Conservation (phyloP, 2,113 vertebrate species). For the Acrocephalus arundinaceus region DNA sequence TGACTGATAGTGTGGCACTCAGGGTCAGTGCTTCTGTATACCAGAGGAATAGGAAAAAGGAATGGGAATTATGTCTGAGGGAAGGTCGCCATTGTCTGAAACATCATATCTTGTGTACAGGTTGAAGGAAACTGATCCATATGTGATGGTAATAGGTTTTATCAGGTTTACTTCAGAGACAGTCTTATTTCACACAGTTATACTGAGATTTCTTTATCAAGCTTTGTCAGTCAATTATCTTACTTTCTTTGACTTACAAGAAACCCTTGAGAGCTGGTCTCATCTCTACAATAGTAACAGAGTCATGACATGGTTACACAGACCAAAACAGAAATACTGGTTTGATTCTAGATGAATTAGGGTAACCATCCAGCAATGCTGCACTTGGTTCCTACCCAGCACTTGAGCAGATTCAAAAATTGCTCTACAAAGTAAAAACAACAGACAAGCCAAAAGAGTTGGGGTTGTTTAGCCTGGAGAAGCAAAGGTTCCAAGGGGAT, state of each 20-base stretch:
- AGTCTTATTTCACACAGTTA: not conserved
- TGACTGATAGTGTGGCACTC: not conserved
- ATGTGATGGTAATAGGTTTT: not conserved
- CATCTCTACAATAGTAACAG: not conserved
- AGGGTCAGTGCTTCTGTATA: rapidly evolving
- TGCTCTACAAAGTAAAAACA: not conserved
- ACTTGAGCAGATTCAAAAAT: not conserved
- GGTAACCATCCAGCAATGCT: not conserved
- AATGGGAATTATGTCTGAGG: not conserved
- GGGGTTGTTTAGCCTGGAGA: not conserved
- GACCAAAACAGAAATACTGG: not conserved
- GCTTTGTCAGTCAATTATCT: not conserved
- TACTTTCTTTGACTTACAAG: not conserved
- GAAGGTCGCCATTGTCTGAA: not conserved
- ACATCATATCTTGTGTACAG: not conserved
- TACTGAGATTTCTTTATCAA: not conserved
- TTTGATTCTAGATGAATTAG: not conserved
- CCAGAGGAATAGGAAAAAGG: not conserved
- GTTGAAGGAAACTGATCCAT: not conserved
- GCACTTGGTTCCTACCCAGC: not conserved
- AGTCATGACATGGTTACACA: not conserved
- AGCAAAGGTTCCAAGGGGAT: not conserved
- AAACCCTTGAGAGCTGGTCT: not conserved
- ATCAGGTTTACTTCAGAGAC: not conserved
- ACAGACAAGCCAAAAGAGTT: not conserved